Percentiles rank a stretch among this genome's conserved stretches.
Evolutionary conservation across 2,888 invertebrate species (phyloP).

Genomic region (Conus canariensis): DNA sequence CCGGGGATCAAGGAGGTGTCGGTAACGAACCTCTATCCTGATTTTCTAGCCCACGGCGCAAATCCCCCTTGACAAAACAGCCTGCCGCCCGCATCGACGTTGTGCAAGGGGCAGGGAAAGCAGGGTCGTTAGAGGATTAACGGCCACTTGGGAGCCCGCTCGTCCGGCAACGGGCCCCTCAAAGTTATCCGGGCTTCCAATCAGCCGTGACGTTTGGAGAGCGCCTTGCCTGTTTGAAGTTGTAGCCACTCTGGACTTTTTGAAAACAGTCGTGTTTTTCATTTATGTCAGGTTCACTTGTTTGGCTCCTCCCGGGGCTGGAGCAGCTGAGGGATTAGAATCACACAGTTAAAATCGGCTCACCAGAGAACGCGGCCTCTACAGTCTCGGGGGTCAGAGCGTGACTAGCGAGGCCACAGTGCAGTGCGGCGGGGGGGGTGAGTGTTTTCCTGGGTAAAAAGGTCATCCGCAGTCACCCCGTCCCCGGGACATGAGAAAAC

Average conservation of each 20-base stretch:
- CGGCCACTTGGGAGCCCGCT: neutral
- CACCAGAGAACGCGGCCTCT: neutral
- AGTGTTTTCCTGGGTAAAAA: neutral
- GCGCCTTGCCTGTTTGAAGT: too few relatives aligned
- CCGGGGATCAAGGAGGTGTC: conserved; percentile 19
- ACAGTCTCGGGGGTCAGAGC: too few relatives aligned
- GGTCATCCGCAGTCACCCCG: neutral
- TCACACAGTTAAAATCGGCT: neutral
- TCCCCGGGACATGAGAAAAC: neutral
- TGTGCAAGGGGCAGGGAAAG: conserved; percentile 12
- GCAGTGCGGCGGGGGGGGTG: too few relatives aligned
- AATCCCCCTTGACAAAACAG: neutral
- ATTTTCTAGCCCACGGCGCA: conserved; percentile 33
- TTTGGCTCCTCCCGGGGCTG: neutral
- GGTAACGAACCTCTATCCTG: conserved; percentile 35
- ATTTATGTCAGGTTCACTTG: neutral
- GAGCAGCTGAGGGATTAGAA: neutral
- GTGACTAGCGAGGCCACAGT: too few relatives aligned
- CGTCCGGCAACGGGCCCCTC: neutral
- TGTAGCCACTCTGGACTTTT: too few relatives aligned
- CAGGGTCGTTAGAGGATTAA: neutral
- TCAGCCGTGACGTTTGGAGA: neutral
- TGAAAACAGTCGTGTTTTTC: too few relatives aligned
- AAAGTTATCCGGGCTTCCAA: neutral
- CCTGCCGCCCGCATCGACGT: neutral